A percentile compares a stretch with the other conserved stretches of the same genome.
Evolutionary conservation across 2,888 invertebrate species (phyloP).

Genomic region (Lithophane leautieri): DNA sequence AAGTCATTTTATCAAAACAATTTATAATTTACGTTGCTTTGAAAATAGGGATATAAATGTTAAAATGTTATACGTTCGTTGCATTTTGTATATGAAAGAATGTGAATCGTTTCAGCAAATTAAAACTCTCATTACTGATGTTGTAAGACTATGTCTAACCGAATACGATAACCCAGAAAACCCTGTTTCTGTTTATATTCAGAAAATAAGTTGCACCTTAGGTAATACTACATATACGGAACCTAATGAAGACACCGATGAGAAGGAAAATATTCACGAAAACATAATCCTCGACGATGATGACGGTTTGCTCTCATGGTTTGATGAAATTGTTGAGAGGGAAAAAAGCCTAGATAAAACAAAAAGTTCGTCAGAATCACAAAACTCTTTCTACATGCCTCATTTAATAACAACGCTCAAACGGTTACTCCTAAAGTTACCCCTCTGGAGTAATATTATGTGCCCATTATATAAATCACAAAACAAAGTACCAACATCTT

Average conservation of each 20-base stretch:
- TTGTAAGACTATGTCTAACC: conserved; percentile 51
- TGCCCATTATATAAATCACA: conserved; percentile 49
- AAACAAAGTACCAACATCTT: conserved; percentile 54
- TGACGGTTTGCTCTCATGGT: conserved; percentile 51
- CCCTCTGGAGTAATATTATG: conserved; percentile 55
- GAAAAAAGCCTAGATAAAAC: conserved; percentile 51
- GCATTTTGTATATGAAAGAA: conserved; percentile 51
- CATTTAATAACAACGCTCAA: no score
- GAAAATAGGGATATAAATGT: conserved; percentile 52
- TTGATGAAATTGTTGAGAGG: conserved; percentile 53
- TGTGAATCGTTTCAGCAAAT: conserved; percentile 51
- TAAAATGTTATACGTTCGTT: conserved; percentile 51
- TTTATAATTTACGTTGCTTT: conserved; percentile 52
- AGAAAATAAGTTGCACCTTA: conserved; percentile 51
- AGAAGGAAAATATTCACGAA: conserved; percentile 51
- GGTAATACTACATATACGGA: conserved; percentile 50
- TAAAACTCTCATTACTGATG: conserved; percentile 51
- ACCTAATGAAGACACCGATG: conserved; percentile 50
- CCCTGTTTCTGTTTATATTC: conserved; percentile 48
- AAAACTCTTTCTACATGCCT: no score
- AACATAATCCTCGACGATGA: conserved; percentile 50
- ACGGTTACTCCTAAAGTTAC: conserved; percentile 35
- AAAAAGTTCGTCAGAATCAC: conserved; percentile 42
- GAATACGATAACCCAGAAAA: conserved; percentile 50
- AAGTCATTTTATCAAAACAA: conserved; percentile 5